Conservation (phyloP, 1,140 invertebrate species). For the Oscheius sp. region DNA sequence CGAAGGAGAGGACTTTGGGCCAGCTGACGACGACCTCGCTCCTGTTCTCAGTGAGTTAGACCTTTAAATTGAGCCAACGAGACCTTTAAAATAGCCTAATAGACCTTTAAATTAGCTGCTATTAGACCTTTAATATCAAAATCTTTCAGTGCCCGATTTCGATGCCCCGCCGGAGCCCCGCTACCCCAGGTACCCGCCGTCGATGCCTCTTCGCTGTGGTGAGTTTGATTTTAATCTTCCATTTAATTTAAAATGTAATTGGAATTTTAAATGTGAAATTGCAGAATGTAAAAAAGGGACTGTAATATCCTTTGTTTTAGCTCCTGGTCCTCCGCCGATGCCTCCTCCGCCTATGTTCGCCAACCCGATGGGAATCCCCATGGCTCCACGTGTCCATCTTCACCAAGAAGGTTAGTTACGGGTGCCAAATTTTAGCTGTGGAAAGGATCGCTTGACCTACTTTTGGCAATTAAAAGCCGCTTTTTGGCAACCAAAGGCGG, state of each 20-base stretch:
- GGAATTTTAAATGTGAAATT: background rate
- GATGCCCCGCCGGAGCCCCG: conserved; percentile 1
- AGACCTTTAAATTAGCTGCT: no score
- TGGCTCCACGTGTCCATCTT: conserved; percentile 6
- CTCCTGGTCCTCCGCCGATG: conserved; percentile 3
- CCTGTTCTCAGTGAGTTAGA: conserved; percentile 21
- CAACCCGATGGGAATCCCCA: conserved; percentile 9
- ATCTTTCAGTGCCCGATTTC: conserved; percentile 30
- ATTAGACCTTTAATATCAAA: no score
- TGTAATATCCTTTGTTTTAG: background rate
- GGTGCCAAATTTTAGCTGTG: conserved; percentile 1
- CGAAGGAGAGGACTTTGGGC: conserved; percentile 16
- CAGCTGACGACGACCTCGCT: conserved; percentile 25
- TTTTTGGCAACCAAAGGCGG: no score
- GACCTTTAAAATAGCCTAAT: no score
- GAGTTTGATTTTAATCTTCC: background rate
- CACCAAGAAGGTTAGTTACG: conserved; percentile 4
- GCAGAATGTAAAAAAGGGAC: background rate
- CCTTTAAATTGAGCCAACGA: background rate
- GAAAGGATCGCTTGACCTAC: no score
- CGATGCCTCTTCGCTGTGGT: background rate
- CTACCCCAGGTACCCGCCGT: background rate
- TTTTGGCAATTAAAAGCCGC: no score
- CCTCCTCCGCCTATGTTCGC: conserved; percentile 6
- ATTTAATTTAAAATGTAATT: background rate